Conservation (phyloP, 2,113 vertebrate genomes). For the Anoplopoma fimbria region DNA sequence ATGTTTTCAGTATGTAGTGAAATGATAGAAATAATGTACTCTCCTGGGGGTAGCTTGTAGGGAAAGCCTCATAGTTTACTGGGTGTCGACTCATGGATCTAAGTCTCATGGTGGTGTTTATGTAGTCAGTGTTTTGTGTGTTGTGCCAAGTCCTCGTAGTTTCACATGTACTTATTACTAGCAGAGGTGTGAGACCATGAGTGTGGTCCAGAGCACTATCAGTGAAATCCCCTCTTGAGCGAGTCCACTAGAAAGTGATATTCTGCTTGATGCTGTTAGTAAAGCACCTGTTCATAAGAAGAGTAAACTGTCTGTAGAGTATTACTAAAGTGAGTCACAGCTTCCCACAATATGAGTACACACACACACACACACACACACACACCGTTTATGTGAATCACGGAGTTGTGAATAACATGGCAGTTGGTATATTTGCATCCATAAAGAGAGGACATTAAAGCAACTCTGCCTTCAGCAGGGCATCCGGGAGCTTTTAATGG, state of each 20-base stretch:
- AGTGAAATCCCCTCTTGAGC: background rate
- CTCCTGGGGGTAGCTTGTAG: no score
- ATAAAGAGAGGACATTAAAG: constrained; percentile 43
- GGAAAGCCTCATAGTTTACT: no score
- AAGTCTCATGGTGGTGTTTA: no score
- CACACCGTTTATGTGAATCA: background rate
- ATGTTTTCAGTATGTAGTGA: background rate
- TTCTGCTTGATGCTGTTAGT: background rate
- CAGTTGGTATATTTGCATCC: constrained; percentile 24
- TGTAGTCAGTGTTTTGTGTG: background rate
- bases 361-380: background rate
- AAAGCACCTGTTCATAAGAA: background rate
- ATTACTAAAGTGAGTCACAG: background rate
- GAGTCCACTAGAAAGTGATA: background rate
- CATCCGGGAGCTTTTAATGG: constrained; percentile 57
- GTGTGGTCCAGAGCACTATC: background rate
- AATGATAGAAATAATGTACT: no score
- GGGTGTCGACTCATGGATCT: no score
- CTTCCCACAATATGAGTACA: background rate
- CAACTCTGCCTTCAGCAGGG: constrained; percentile 27
- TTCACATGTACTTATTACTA: background rate
- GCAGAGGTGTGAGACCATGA: background rate
- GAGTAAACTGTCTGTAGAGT: background rate
- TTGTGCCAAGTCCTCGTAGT: background rate
- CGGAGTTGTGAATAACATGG: constrained; percentile 19